Percentiles rank a stretch among this genome's conserved stretches.
Evolutionary conservation across 2,797 vertebrate species (phyloP).

Genomic region (Pitangus sulphuratus): DNA sequence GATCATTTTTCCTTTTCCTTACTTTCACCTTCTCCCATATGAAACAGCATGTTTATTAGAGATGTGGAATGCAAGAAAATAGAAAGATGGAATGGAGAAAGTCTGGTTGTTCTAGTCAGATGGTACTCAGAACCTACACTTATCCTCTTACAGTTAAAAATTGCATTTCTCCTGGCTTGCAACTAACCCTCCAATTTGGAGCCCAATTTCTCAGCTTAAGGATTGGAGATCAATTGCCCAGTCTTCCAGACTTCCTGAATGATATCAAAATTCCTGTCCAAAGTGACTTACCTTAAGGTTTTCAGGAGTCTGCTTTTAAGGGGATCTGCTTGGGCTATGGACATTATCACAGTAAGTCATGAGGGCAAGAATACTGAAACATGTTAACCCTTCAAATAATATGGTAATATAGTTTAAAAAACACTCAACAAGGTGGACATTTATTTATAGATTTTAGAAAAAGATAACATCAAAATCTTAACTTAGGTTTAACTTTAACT

Average conservation of each 20-base stretch:
- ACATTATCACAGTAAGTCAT: neutral
- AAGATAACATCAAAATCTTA: neutral
- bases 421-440: neutral
- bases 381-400: neutral
- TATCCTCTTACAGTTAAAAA: neutral
- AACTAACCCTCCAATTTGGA: neutral
- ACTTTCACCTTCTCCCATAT: neutral
- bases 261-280: neutral
- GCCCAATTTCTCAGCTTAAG: neutral
- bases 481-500: neutral
- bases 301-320: neutral
- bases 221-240: neutral
- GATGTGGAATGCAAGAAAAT: neutral
- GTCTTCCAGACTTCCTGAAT: neutral
- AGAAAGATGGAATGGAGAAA: neutral
- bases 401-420: neutral
- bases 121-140: neutral
- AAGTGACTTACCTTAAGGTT: neutral
- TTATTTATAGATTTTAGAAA: neutral
- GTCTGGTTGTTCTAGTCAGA: neutral
- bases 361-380: neutral
- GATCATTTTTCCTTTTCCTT: neutral
- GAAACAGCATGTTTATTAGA: neutral
- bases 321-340: neutral
- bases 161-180: neutral